Evolutionary conservation across 2,888 invertebrate genomes (phyloP), one percentile per base, ranked within the genome.

Genomic region (Oscheius sp.): DNA sequence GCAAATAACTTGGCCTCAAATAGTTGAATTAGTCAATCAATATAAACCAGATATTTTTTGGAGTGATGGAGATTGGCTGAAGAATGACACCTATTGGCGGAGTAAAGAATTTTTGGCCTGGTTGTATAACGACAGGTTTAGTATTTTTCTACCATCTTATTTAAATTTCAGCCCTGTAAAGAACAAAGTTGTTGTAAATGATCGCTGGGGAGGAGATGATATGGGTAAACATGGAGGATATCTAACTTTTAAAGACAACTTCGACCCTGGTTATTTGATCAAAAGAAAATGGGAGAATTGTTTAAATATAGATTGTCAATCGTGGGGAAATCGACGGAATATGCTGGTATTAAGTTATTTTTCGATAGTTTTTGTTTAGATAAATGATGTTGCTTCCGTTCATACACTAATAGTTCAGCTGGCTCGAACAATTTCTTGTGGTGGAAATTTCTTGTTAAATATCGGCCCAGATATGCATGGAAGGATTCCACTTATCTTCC

Each of bases 11-110:
- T 74, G 68, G 36, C 86, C 84, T 1, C 86, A 86, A 77, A 75
- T 86, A 69, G 61, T 71, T n/a, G 86, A 86, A 30, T 67, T 86
- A 54, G 87, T 89, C n/a, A 80, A 87, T 12, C 79, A 70, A 12
- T 90, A 90, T 76, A 71, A 87, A 49, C 90, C 90, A 0, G 92
- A 93, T 32, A 89, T 95, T 0, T 87, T 95, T 17, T 95, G 95
- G 95, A 71, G 71, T 0, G 95, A 95, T 87, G 95, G 95, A 0
- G 95, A 95, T 80, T 94, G 94, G 94, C 94, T 94, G 86, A 92
- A 65, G 45, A 32, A 70, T 6, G 78, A 77, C 26, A 75, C 72
- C 1, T 95, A 95, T 82, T 95, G 94, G 93, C 90, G 90, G 74
- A 91, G 94, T 0, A 91, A 91, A 49, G 91, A 92, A 65, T 92